These are phyloP conservation scores for Sclerurus mexicanus DNA, from an alignment of 2,113 vertebrate species.

Conservation along the genomic window DNA sequence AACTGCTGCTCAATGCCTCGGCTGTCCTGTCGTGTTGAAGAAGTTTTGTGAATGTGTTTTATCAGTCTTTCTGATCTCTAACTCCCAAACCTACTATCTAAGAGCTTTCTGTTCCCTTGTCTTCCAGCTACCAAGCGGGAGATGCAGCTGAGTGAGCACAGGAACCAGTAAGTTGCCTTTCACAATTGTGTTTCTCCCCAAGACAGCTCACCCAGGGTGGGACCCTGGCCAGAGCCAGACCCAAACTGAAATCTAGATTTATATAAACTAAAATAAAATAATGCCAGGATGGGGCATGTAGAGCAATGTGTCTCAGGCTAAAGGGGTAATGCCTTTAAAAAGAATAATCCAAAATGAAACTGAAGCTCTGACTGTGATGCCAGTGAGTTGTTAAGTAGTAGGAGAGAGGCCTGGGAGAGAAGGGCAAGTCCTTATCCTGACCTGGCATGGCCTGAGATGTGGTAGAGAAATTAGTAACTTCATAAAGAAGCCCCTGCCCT, in stretches of 20 bases:
- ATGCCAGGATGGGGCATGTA: fast-evolving
- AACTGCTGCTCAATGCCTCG: fast-evolving
- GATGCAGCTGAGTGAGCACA: not conserved
- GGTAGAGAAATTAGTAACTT: not conserved
- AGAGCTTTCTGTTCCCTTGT: not conserved
- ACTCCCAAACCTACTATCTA: not conserved
- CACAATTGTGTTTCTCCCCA: fast-evolving
- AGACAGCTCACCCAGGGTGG: fast-evolving
- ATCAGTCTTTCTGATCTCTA: not conserved
- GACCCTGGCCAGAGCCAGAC: not conserved
- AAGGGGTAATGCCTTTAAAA: not conserved
- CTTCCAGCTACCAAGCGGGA: conserved; percentile 45
- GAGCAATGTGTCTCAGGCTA: not conserved
- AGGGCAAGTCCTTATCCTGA: not conserved
- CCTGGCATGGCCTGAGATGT: fast-evolving
- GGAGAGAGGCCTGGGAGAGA: not conserved
- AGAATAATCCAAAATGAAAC: not conserved
- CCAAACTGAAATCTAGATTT: not conserved
- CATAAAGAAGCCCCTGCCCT: not conserved
- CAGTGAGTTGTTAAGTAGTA: not conserved
- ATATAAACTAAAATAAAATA: not conserved
- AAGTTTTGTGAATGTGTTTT: not conserved
- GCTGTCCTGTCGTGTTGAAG: not conserved
- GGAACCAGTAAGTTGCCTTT: conserved; percentile 62
- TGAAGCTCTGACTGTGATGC: not conserved